Evolutionary conservation across 2,113 vertebrate genomes (phyloP).

Genomic region (Peromyscus californicus): DNA sequence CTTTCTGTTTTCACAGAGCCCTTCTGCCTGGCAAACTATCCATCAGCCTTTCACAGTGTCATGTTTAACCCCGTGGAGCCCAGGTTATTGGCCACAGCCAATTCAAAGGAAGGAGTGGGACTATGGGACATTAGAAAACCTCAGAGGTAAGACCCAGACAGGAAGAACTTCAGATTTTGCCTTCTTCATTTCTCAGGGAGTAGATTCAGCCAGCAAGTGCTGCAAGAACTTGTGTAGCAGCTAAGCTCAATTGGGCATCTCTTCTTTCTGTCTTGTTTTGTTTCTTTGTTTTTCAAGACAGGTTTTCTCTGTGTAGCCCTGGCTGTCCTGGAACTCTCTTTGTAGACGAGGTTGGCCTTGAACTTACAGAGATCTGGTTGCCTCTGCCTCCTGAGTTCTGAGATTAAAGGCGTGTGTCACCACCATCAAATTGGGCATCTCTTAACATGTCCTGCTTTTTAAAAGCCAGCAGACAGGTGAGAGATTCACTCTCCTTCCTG

Average conservation of each 20-base stretch:
- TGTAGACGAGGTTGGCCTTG: not conserved
- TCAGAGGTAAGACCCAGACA: conserved; percentile 91
- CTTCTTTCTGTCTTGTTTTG: not conserved
- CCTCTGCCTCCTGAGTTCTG: not conserved
- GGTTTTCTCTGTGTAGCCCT: not conserved
- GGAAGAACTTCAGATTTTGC: conserved; percentile 11
- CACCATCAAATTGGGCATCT: not conserved
- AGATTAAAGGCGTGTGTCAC: not conserved
- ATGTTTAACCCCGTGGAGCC: conserved; percentile 99
- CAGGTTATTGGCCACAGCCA: conserved; percentile 96
- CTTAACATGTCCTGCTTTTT: not conserved
- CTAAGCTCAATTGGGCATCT: not conserved
- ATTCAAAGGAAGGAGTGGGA: conserved; percentile 99
- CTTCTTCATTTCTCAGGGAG: conserved; percentile 41
- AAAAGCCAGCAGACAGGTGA: conserved; percentile 16
- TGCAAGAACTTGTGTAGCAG: not conserved
- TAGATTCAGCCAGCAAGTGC: not conserved
- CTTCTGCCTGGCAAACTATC: conserved; percentile 99
- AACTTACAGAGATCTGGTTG: not conserved
- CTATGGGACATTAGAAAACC: conserved; percentile 99
- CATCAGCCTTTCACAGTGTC: conserved; percentile 99
- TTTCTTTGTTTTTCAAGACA: not conserved
- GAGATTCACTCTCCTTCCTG: not conserved
- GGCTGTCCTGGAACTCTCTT: not conserved
- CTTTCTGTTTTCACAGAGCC: conserved; percentile 91